Percentiles rank a stretch among this genome's conserved stretches.
phyloP scores from a whole-genome alignment of 2,888 invertebrate species.

The Sarcophaga caerulescens region DNA sequence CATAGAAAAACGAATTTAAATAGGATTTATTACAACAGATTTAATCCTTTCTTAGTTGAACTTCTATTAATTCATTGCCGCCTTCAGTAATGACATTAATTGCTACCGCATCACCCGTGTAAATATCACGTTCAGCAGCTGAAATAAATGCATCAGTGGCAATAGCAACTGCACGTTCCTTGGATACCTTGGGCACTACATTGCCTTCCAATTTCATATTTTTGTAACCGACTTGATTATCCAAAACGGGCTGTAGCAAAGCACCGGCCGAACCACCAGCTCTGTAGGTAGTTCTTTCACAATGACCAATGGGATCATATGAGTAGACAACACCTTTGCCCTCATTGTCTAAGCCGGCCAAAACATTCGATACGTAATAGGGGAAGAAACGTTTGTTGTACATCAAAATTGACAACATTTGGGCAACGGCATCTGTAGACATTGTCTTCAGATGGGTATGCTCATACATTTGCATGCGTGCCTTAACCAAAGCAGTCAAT shows the following conservation, averaged over 20 bases:
- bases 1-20: constrained; percentile 27
- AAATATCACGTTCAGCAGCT: constrained; percentile 98
- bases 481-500: constrained; percentile 90
- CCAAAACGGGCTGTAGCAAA: constrained; percentile 95
- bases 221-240: constrained; percentile 96
- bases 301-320: constrained; percentile 98
- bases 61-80: constrained; percentile 88
- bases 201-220: constrained; percentile 86
- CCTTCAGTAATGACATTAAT: constrained; percentile 94
- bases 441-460: constrained; percentile 97
- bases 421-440: constrained; percentile 95
- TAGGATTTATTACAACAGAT: not conserved
- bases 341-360: constrained; percentile 95
- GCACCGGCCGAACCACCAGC: constrained; percentile 96
- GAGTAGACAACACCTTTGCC: constrained; percentile 97
- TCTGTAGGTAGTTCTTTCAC: constrained; percentile 90
- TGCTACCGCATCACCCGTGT: constrained; percentile 95
- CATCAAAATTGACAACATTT: constrained; percentile 97
- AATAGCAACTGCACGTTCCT: constrained; percentile 91
- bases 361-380: constrained; percentile 96
- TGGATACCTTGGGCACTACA: constrained; percentile 83
- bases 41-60: constrained; percentile 94
- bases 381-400: constrained; percentile 99
- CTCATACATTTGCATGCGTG: constrained; percentile 96
- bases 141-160: constrained; percentile 98